Evolutionary conservation across 2,797 vertebrate species (phyloP).

Genomic region (Mormyrops boulengeri): DNA sequence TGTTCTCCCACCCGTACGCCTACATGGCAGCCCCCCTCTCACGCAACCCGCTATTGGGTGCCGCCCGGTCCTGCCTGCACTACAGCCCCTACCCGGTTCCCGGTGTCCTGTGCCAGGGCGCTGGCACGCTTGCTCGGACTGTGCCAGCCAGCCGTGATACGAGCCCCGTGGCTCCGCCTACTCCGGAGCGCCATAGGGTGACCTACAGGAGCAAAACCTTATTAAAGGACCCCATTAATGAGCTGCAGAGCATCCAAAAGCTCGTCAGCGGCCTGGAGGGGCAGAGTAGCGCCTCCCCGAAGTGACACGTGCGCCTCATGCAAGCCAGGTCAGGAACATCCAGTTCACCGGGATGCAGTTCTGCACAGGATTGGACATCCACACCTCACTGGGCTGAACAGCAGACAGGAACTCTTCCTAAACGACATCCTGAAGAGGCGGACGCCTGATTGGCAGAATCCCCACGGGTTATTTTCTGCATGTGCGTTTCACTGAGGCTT

Average conservation of each 20-base stretch:
- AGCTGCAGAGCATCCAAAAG: conserved; percentile 71
- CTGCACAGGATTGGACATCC: not conserved
- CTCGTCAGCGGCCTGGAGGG: conserved; percentile 71
- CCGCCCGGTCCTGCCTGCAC: conserved; percentile 67
- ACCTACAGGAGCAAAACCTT: conserved; percentile 61
- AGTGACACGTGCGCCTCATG: conserved; percentile 64
- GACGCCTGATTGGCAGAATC: not conserved
- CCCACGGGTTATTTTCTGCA: not conserved
- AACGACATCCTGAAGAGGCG: not conserved
- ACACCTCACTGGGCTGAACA: not conserved
- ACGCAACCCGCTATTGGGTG: conserved; percentile 67
- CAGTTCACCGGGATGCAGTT: conserved; percentile 34
- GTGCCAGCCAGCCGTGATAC: conserved; percentile 44
- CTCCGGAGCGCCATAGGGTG: conserved; percentile 55
- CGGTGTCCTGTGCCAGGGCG: conserved; percentile 52
- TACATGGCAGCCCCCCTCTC: conserved; percentile 72
- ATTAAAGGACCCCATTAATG: conserved; percentile 63
- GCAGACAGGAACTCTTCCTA: not conserved
- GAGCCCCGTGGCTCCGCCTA: conserved; percentile 47
- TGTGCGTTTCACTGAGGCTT: not conserved
- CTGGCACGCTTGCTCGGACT: conserved; percentile 55
- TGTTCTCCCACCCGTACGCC: conserved; percentile 78
- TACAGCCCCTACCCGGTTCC: conserved; percentile 84
- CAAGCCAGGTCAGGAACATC: conserved; percentile 58
- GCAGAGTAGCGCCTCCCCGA: conserved; percentile 61